phyloP scores from a whole-genome alignment of 2,113 vertebrate species.

The Regulus satrapa region DNA sequence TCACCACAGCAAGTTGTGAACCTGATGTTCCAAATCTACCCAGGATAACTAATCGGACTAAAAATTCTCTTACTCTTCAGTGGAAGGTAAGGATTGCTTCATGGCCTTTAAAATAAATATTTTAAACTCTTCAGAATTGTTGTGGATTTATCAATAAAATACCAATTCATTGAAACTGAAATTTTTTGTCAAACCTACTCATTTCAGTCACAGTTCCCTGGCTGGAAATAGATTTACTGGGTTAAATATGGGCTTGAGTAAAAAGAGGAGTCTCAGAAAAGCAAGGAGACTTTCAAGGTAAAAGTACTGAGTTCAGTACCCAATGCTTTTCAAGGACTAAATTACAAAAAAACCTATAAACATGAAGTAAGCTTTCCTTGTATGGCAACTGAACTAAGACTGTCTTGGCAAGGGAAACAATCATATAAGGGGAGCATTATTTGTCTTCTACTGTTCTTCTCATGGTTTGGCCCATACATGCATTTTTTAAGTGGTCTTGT shows the following conservation, averaged over 20 bases:
- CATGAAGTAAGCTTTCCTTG: not conserved
- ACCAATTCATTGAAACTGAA: not conserved
- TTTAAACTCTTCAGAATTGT: not conserved
- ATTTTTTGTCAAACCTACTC: not conserved
- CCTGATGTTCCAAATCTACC: slow-evolving; percentile 88
- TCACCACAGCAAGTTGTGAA: slow-evolving; percentile 90
- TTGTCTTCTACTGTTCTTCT: not conserved
- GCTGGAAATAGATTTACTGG: not conserved
- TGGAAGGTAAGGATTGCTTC: slow-evolving; percentile 84
- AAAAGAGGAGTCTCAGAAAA: not conserved
- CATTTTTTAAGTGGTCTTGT: not conserved
- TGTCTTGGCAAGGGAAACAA: not conserved
- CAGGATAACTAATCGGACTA: slow-evolving; percentile 89
- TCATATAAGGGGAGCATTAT: not conserved
- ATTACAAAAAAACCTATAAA: not conserved
- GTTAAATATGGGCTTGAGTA: not conserved
- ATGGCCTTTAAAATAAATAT: not conserved
- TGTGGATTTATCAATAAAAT: not conserved
- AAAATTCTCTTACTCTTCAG: slow-evolving; percentile 88
- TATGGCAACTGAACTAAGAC: not conserved
- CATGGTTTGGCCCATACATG: not conserved
- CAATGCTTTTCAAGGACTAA: not conserved
- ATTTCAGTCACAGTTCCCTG: not conserved
- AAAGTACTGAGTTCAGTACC: not conserved
- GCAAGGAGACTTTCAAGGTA: not conserved